Percentiles rank a stretch among this genome's conserved stretches.
phyloP scores from a whole-genome alignment of 2,797 vertebrate species.

The Phylloscopus collybita region DNA sequence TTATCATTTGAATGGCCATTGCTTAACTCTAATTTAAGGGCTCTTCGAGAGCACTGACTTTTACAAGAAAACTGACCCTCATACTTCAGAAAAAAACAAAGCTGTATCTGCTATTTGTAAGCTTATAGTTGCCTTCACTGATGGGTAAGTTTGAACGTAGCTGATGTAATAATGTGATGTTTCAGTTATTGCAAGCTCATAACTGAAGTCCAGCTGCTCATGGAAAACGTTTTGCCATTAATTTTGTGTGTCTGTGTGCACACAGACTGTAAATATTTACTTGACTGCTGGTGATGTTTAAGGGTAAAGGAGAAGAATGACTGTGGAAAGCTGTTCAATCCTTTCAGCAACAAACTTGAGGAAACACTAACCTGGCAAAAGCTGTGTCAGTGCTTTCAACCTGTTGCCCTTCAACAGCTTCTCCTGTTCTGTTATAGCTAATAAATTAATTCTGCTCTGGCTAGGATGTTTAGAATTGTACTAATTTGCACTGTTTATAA shows the following conservation, averaged over 20 bases:
- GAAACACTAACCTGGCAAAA: conserved; percentile 36
- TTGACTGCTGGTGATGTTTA: conserved; percentile 30
- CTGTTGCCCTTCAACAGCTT: conserved; percentile 20
- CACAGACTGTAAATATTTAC: conserved; percentile 61
- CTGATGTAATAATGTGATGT: conserved; percentile 14
- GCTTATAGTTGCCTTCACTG: conserved; percentile 54
- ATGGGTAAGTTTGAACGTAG: background rate
- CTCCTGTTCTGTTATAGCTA: conserved; percentile 39
- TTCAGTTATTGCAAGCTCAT: conserved; percentile 27
- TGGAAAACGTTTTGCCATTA: conserved; percentile 48
- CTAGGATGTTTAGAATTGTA: conserved; percentile 55
- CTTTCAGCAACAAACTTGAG: background rate
- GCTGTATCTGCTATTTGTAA: conserved; percentile 33
- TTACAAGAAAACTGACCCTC: background rate
- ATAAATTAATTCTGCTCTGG: conserved; percentile 44
- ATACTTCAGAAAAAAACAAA: background rate
- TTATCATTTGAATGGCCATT: conserved; percentile 34
- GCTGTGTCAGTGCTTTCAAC: background rate
- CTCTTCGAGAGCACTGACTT: conserved; percentile 38
- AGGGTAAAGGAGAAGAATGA: background rate
- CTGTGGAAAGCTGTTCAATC: conserved; percentile 2
- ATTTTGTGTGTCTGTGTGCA: conserved; percentile 7
- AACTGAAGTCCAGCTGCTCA: conserved; percentile 55
- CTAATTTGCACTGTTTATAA: conserved; percentile 69
- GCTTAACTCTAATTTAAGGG: conserved; percentile 43